A percentile compares a stretch with the other conserved stretches of the same genome.
Conservation (phyloP, 2,113 vertebrate species). For the Malurus melanocephalus region DNA sequence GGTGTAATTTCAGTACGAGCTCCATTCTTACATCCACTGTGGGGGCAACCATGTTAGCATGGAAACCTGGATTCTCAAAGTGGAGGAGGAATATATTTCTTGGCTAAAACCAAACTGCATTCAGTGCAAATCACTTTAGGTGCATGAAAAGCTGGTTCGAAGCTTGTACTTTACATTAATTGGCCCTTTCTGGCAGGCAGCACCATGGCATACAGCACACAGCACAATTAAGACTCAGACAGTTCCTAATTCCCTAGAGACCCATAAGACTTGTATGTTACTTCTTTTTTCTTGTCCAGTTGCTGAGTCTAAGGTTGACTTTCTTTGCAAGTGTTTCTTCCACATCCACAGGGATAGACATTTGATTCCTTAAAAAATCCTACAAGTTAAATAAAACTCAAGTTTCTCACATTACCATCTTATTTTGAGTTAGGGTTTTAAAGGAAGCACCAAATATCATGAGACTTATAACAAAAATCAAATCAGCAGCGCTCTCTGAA, state of each 20-base stretch:
- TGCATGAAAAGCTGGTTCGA: background rate
- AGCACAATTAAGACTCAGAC: background rate
- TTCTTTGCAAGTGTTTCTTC: background rate
- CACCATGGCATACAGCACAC: background rate
- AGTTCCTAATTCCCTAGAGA: background rate
- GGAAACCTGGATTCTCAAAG: background rate
- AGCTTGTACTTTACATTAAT: background rate
- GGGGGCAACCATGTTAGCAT: background rate
- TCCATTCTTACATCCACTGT: background rate
- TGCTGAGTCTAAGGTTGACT: background rate
- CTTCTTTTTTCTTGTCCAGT: background rate
- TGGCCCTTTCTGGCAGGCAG: background rate
- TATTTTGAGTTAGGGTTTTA: background rate
- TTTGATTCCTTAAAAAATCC: background rate
- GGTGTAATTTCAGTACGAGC: background rate
- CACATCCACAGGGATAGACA: background rate
- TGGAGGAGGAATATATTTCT: background rate
- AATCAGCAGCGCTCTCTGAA: background rate
- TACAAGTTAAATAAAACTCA: background rate
- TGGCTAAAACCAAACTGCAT: background rate
- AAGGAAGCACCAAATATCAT: slow-evolving; percentile 3
- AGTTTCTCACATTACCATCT: slow-evolving; percentile 22
- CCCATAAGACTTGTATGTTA: background rate
- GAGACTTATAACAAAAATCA: background rate
- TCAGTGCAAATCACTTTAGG: background rate